Conservation (phyloP, 2,797 vertebrate species). For the Okamejei kenojei region DNA sequence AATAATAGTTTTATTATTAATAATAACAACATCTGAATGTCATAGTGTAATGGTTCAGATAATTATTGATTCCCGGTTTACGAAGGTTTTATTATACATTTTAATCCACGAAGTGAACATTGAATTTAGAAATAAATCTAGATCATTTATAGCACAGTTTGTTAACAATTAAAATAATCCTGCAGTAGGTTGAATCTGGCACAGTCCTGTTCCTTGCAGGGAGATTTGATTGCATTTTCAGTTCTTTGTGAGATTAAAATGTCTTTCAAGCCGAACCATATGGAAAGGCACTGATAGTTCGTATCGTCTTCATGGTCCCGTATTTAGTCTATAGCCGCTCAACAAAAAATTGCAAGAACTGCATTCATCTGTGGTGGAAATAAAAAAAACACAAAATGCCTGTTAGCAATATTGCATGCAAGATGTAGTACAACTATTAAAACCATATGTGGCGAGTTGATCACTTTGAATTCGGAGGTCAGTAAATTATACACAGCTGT, state of each 20-base stretch:
- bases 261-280: conserved; percentile 9
- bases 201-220: neutral
- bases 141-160: neutral
- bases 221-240: neutral
- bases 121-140: neutral
- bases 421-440: conserved; percentile 31
- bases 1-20: too few relatives aligned
- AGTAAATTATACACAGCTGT: conserved; percentile 32
- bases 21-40: neutral
- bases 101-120: neutral
- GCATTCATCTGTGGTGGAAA: conserved; percentile 34
- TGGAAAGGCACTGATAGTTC: conserved; percentile 3
- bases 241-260: neutral
- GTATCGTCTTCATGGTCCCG: conserved; percentile 17
- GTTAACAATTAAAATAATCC: neutral
- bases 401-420: conserved; percentile 36
- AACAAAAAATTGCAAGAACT: conserved; percentile 35
- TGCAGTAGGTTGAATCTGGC: neutral
- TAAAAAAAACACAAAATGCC: conserved; percentile 4
- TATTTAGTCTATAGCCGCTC: conserved; percentile 18
- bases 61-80: neutral
- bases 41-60: neutral
- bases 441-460: conserved; percentile 23
- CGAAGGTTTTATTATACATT: neutral
- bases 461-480: conserved; percentile 29